Evolutionary conservation across 2,797 vertebrate genomes (phyloP), one percentile per base, ranked within the genome.

Genomic region (Momotus momota): DNA sequence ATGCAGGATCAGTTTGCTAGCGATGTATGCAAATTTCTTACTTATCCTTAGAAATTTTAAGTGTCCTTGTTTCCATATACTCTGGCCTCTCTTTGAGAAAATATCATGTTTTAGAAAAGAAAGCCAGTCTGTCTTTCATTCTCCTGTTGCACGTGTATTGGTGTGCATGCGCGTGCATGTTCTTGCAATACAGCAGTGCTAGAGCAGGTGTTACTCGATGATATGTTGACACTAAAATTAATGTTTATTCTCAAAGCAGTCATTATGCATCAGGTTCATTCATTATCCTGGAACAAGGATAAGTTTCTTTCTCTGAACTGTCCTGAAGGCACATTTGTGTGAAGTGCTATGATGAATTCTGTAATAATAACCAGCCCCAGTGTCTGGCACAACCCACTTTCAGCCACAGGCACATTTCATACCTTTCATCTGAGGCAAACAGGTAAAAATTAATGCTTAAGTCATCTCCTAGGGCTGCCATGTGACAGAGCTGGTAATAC

Each of bases 211-310:
- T 85, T 94, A 70, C 52, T 78, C 83, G 61, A 81, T 80, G 86
- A 84, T 62, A 57, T 79, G 78, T 38, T 91, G 80, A 93, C 90
- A 64, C 69, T 58, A 86, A 94, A 93, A 96, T 88, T 72, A 84
- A 89, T 48, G 64, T 73, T 97, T 93, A 90, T 88, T 96, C 90
- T 97, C 77, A 84, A 90, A 89, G 82, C 88, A 55, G 64, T 40
- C 83, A 64, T 70, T 94, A 55, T 92, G 90, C 45, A 43, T 45
- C 74, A 82, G 84, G 86, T 43, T 89, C 67, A 86, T 48, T 82
- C 87, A 79, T 95, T 90, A 91, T 79, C 74, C 78, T 51, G 81
- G 90, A 86, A 66, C n/a, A 71, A 35, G 16, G 48, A 16, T 94
- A 45, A 52, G 71, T n/a, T 73, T 81, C n/a, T 82, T 77, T 92